A percentile compares a stretch with the other conserved stretches of the same genome.
These are phyloP conservation scores for Tapirus indicus DNA, from an alignment of 2,797 vertebrate species.

Conservation along the genomic window DNA sequence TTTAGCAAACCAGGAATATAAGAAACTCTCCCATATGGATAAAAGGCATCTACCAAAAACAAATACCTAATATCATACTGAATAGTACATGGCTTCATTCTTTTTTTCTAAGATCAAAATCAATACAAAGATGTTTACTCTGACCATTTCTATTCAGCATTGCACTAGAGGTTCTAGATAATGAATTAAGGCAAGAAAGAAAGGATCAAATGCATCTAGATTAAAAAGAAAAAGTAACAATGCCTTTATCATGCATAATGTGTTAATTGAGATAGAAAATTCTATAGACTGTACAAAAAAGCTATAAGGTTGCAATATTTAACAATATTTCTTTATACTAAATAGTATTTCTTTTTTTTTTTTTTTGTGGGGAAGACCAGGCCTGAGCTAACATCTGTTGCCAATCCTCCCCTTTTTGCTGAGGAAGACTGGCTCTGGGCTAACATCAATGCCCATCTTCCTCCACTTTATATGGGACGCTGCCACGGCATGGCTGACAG, in stretches of 20 bases:
- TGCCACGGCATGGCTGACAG: no score
- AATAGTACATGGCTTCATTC: neutral
- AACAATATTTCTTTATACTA: neutral
- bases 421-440: no score
- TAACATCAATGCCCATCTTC: no score
- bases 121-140: neutral
- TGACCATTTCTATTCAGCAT: neutral
- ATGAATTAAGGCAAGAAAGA: neutral
- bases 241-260: neutral
- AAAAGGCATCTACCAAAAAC: neutral
- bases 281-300: neutral
- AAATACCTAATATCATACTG: neutral
- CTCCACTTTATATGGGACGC: no score
- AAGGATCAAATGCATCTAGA: neutral
- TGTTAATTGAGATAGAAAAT: neutral
- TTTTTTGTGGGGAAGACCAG: no score
- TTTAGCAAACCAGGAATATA: neutral
- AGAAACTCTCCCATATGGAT: neutral
- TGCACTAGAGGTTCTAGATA: neutral
- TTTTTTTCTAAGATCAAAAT: neutral
- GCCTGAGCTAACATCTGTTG: no score
- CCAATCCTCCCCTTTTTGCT: no score
- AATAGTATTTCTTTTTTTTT: no score
- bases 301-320: neutral
- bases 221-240: neutral